Base-by-base conservation (phyloP, 2,888 invertebrate species). In the Hymenopus coronatus region DNA sequence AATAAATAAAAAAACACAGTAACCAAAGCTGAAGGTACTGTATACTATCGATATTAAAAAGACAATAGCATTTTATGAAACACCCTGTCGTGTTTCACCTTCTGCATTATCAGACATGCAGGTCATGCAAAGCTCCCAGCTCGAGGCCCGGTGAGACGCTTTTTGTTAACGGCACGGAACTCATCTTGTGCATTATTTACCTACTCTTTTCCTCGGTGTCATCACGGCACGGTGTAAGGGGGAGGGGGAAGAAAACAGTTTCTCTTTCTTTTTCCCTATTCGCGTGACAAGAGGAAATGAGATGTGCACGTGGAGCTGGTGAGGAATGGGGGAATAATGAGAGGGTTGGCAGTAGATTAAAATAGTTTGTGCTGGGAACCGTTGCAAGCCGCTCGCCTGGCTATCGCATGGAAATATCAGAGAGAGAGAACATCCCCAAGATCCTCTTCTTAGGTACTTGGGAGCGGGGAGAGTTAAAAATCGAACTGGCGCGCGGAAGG, bases 261-360 rank as follows among this genome's bases (percentile, higher is more conserved):
- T 70, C 54, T 25, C 54, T 70, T 20, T 70, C 54, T 70, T 70
- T 70, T 25, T 70, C 25, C 54, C 25, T 70, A 70, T 70, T 89
- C 88, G 90, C 90, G 90, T 90, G 90, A 90, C 89, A 46, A 40
- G n/a, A 40, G 87, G 82, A 90, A 89, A 90, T 89, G 88, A 90
- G 90, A 88, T 89, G 89, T 88, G 85, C 54, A 88, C 84, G 84
- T 82, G 85, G 85, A 70, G 70, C 40, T 33, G 82, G 30, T 25
- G 82, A 87, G 83, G 85, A 54, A 28, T 82, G 88, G 86, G 25
- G 83, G 85, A 84, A 83, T 84, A 88, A 88, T 83, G 87, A 82
- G 87, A 87, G 30, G 87, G 82, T 20, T 84, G 27, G 88, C 28
- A 89, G 83, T 82, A 86, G 88, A 89, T 89, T 88, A 89, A 89